These are phyloP conservation scores for Axis porcinus DNA, from an alignment of 2,113 vertebrate genomes.

Conservation along the genomic window DNA sequence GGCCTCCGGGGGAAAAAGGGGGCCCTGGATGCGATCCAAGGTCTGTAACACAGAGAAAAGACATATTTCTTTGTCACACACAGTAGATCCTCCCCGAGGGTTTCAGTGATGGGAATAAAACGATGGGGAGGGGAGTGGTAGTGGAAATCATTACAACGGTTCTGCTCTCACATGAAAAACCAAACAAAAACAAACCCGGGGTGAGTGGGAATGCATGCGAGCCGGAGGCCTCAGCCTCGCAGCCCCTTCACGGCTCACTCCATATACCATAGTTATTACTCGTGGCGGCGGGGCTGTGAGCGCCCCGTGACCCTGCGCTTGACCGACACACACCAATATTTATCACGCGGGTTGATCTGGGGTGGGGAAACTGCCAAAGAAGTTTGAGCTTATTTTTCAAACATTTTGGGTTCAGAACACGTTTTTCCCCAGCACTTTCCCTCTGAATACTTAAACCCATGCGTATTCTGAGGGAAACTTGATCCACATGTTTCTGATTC, in stretches of 20 bases:
- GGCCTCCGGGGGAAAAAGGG: constrained; percentile 8
- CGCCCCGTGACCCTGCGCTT: accelerated
- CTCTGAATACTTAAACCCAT: constrained; percentile 30
- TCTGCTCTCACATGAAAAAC: constrained; percentile 59
- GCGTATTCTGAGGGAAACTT: constrained; percentile 39
- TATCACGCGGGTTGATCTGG: neutral
- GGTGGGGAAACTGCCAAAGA: neutral
- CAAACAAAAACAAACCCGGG: constrained; percentile 54
- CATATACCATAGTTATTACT: neutral
- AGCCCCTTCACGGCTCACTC: constrained; percentile 17
- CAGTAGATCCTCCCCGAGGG: constrained; percentile 56
- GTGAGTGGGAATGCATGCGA: constrained; percentile 39
- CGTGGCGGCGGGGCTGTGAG: neutral
- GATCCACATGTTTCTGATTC: constrained; percentile 63
- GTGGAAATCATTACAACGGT: constrained; percentile 38
- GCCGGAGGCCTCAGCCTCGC: neutral
- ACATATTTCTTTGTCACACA: constrained; percentile 52
- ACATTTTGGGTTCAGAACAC: constrained; percentile 1
- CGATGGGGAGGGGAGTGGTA: constrained; percentile 13
- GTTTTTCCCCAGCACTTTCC: constrained; percentile 40
- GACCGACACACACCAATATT: accelerated
- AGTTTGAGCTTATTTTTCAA: constrained; percentile 19
- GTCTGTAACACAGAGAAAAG: constrained; percentile 55
- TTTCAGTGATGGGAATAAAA: constrained; percentile 52
- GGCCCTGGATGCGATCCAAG: constrained; percentile 46